phyloP scores from a whole-genome alignment of 1,140 invertebrate genomes.

The Trachelipus rathkii region DNA sequence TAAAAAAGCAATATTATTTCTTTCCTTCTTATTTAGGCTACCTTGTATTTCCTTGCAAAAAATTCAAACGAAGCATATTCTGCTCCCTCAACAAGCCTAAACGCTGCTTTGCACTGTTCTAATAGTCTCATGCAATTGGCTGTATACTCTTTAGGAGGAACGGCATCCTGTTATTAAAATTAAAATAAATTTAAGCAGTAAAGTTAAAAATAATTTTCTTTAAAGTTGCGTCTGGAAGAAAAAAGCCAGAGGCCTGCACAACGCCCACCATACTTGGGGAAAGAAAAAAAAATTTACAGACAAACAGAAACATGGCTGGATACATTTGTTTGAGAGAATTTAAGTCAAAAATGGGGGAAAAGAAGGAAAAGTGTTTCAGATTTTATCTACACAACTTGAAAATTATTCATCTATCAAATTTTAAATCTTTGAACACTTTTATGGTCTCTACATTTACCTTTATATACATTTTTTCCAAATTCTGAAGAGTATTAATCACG shows the following conservation, averaged over 20 bases:
- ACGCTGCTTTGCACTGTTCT: conserved; percentile 94
- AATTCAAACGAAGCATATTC: conserved; percentile 86
- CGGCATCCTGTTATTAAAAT: conserved; percentile 65
- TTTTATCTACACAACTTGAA: too few species aligned
- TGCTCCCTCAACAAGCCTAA: conserved; percentile 89
- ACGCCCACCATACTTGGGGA: not conserved
- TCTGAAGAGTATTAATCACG: conserved; percentile 93
- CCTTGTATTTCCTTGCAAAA: conserved; percentile 83
- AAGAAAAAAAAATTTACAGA: not conserved
- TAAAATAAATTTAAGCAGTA: not conserved
- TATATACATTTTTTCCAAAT: conserved; percentile 97
- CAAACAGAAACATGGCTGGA: too few species aligned
- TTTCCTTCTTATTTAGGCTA: conserved; percentile 47
- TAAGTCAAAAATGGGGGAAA: too few species aligned
- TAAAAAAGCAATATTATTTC: too few species aligned
- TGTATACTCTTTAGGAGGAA: conserved; percentile 89
- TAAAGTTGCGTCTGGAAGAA: too few species aligned
- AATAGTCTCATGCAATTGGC: conserved; percentile 93
- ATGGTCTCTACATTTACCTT: conserved; percentile 50
- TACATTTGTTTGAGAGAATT: too few species aligned
- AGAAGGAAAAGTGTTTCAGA: too few species aligned
- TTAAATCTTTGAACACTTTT: too few species aligned
- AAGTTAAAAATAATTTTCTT: not conserved
- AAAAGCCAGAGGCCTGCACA: too few species aligned
- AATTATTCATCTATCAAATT: too few species aligned